Base-by-base conservation (phyloP, 2,888 invertebrate species). In the Andrena praecox region DNA sequence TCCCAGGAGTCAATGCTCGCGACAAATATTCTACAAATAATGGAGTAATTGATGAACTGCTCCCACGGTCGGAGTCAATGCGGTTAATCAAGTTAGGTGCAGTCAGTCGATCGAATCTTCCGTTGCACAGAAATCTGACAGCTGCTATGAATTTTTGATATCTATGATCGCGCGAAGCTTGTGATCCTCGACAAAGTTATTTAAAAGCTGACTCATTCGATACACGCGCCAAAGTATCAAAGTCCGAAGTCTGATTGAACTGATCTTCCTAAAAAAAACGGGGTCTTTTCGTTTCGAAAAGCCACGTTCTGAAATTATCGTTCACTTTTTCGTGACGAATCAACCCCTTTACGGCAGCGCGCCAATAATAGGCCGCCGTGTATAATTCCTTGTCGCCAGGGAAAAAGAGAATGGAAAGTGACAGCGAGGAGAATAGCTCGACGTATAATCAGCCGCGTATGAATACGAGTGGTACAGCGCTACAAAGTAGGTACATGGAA, bases 401-500 rank as follows among this genome's bases (percentile, higher is more conserved):
- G 48, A 8, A 7, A 10, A 20, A 33, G 50, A n/a, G 64, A 74
- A 60, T 71, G 16, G 29, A 68, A 76, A 72, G 59, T 64, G 77
- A 77, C 81, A 72, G 69, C 71, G 35, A 80, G 75, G 42, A 31
- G 80, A 66, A 63, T 68, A 71, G 67, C 64, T 76, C 70, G 42
- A 63, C 35, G 71, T 42, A 71, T 68, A 64, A 80, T 67, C 80
- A 63, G 52, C 48, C 75, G 31, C 24, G 35, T 64, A 77, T 62
- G 80, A 77, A 80, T 77, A 64, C 42, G 48, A 31, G 79, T 64
- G 33, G 60, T 63, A 27, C 20, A 60, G 60, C 20, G 59, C 24
- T 70, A 70, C 16, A 56, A 64, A 75, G 42, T 42, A 42, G 42
- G 56, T 62, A 68, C 74, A 77, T 69, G 85, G 88, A 85, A 87